Evolutionary conservation across 1,140 invertebrate species (phyloP), one percentile per base, ranked within the genome.

Genomic region (Radopholus similis): DNA sequence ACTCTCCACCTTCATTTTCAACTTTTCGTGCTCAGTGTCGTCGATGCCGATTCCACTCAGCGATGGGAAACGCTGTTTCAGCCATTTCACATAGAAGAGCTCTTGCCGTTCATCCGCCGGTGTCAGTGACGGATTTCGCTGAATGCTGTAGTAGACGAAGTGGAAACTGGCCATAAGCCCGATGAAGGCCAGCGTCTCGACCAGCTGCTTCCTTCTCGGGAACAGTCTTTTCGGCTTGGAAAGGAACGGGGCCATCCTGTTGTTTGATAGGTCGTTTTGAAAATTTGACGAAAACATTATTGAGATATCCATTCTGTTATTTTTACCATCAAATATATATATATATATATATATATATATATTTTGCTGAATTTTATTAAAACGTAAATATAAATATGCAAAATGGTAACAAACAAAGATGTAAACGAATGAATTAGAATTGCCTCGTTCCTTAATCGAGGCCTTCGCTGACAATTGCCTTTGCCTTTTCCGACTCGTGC

Each of bases 401-500:
- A n/a, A 26, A 23, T 6, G 6, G 13, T 26, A 54, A n/a, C 21
- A 70, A 72, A 63, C 32, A 64, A 70, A 30, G 69, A 55, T 68
- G 67, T 51, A 1, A 51, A 54, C 30, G n/a, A 18, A n/a, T n/a
- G n/a, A n/a, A n/a, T n/a, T n/a, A n/a, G n/a, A n/a, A n/a, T n/a
- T n/a, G n/a, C n/a, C n/a, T 30, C 26, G 47, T 28, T 28, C n/a
- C 13, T 65, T 59, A 37, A n/a, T 77, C 76, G 13, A 80, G 35
- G 21, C 77, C 79, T 11, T 42, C 35, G 53, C 64, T 72, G 51
- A 77, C 65, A 37, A 78, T 71, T 21, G 68, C 51, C 54, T 74
- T 68, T n/a, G 68, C 76, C 15, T 62, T 40, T 28, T 76, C 73
- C 13, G 77, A 44, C 2, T 71, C 38, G 51, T 71, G 34, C 2